These are phyloP conservation scores for Diadegma fenestrale DNA, from an alignment of 2,888 invertebrate species.

Conservation along the genomic window DNA sequence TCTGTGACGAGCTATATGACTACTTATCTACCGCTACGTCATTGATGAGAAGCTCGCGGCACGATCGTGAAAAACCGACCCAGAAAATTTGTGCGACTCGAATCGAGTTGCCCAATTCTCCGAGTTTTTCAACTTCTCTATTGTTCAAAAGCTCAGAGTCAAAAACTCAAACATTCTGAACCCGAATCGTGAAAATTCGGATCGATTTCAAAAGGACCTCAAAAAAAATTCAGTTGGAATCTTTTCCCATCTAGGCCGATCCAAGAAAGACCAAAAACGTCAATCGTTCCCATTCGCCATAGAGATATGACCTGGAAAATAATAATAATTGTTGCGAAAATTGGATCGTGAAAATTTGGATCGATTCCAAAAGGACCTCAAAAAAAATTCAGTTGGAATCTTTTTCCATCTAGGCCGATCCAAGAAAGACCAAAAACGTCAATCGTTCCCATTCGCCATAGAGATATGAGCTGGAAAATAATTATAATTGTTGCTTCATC, in stretches of 20 bases:
- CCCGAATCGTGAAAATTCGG: neutral
- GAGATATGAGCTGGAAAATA: neutral
- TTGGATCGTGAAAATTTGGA: neutral
- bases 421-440: neutral
- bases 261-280: neutral
- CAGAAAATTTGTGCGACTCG: conserved; percentile 60
- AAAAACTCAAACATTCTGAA: neutral
- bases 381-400: no score
- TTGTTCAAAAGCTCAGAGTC: no score
- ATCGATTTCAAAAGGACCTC: neutral
- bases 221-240: no score
- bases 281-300: neutral
- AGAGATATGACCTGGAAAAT: neutral
- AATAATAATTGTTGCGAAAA: neutral
- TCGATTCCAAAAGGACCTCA: neutral
- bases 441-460: neutral
- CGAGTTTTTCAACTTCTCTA: conserved; percentile 14
- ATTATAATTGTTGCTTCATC: neutral
- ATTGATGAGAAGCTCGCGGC: conserved; percentile 45
- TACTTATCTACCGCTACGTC: conserved; percentile 60
- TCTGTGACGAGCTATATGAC: conserved; percentile 55
- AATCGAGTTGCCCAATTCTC: conserved; percentile 44
- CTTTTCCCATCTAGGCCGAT: no score
- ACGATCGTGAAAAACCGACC: conserved; percentile 51
- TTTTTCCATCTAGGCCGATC: no score